Conservation (phyloP, 2,888 invertebrate genomes). For the Petrolisthes cinctipes region DNA sequence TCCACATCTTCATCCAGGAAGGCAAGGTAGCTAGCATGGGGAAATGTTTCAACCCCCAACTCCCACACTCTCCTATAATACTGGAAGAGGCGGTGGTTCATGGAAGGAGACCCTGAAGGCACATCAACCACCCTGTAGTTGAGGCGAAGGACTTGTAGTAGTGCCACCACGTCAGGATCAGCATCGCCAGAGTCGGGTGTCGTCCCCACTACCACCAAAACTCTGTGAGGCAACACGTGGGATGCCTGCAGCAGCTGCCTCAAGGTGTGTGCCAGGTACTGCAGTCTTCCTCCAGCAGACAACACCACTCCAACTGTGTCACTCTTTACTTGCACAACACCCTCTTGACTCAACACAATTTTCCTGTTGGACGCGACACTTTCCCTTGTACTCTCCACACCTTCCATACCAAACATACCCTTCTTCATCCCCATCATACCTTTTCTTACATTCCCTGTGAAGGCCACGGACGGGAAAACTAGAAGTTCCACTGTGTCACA, state of each 20-base stretch:
- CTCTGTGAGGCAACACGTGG: slow-evolving; percentile 11
- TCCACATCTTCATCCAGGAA: slow-evolving; percentile 64
- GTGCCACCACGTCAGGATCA: slow-evolving; percentile 21
- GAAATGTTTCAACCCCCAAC: slow-evolving; percentile 40
- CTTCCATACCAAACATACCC: background rate
- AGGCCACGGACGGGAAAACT: background rate
- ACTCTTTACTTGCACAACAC: background rate
- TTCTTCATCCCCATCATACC: background rate
- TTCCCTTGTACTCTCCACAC: background rate
- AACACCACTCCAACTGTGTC: slow-evolving; percentile 45
- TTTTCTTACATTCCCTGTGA: background rate
- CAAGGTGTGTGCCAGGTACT: slow-evolving; percentile 49
- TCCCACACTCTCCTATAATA: slow-evolving; percentile 51
- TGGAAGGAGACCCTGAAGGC: background rate
- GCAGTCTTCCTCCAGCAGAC: slow-evolving; percentile 53
- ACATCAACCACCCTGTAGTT: slow-evolving; percentile 41
- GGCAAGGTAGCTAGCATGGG: slow-evolving; percentile 48
- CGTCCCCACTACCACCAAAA: slow-evolving; percentile 45
- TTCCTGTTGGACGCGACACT: background rate
- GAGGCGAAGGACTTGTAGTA: slow-evolving; percentile 37
- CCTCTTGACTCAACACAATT: background rate
- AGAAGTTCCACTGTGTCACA: slow-evolving; percentile 33
- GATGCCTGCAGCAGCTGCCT: slow-evolving; percentile 16
- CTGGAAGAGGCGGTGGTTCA: slow-evolving; percentile 46
- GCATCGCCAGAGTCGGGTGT: slow-evolving; percentile 11